Conservation (phyloP, 2,888 invertebrate species). For the Cremastinae sp. region DNA sequence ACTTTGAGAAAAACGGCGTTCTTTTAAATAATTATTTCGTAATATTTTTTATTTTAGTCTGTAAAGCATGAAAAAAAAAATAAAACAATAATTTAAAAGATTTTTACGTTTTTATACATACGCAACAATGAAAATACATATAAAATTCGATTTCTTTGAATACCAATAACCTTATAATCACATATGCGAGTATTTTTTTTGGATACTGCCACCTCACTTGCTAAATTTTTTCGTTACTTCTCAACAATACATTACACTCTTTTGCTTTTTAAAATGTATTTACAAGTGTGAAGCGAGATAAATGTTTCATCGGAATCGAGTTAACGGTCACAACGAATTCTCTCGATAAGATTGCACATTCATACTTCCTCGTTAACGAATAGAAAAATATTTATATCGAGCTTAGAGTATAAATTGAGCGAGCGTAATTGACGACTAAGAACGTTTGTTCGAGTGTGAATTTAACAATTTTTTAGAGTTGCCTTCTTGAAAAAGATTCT, state of each 20-base stretch:
- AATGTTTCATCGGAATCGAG: too few species aligned
- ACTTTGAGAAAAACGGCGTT: neutral
- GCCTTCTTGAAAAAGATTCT: too few species aligned
- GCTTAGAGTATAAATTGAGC: constrained; percentile 3
- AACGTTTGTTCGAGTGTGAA: too few species aligned
- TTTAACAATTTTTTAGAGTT: too few species aligned
- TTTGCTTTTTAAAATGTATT: neutral
- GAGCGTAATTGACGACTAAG: too few species aligned
- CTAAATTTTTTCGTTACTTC: constrained; percentile 9
- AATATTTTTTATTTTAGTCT: neutral
- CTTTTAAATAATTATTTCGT: neutral
- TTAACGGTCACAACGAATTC: too few species aligned
- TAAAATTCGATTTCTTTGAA: constrained; percentile 25
- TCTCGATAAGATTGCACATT: too few species aligned
- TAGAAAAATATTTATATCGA: constrained; percentile 22
- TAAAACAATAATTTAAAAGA: constrained; percentile 6
- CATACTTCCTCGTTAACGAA: too few species aligned
- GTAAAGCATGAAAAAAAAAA: neutral
- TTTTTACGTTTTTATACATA: constrained; percentile 28
- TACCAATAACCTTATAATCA: constrained; percentile 25
- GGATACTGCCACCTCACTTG: constrained; percentile 6
- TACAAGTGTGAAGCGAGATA: constrained; percentile 13
- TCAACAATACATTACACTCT: neutral
- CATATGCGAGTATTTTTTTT: constrained; percentile 44
- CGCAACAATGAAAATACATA: constrained; percentile 28